Evolutionary conservation across 2,888 invertebrate species (phyloP).

Genomic region (Meiosimyza platycephala): DNA sequence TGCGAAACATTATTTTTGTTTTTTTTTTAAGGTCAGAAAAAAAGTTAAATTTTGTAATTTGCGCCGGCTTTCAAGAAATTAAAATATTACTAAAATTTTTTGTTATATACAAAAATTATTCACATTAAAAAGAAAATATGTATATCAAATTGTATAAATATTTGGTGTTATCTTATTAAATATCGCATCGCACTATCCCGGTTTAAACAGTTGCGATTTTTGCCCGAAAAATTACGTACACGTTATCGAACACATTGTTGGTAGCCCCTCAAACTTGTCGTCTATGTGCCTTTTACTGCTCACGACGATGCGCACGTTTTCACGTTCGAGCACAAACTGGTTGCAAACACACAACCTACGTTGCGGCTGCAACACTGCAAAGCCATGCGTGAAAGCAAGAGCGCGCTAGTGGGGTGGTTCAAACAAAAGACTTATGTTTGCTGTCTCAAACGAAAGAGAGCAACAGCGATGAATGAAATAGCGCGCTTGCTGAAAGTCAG

Average conservation of each 20-base stretch:
- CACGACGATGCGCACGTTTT: slow-evolving; percentile 63
- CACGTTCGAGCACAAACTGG: slow-evolving; percentile 67
- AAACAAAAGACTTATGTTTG: slow-evolving; percentile 48
- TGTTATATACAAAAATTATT: no score
- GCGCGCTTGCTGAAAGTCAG: no score
- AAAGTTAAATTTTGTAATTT: no score
- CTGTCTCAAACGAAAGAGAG: not conserved
- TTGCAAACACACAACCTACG: slow-evolving; percentile 53
- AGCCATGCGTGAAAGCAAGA: slow-evolving; percentile 37
- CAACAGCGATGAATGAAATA: not conserved
- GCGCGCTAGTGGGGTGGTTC: slow-evolving; percentile 41
- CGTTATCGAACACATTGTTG: not conserved
- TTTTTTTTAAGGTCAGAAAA: no score
- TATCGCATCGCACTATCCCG: not conserved
- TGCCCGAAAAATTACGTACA: slow-evolving; percentile 1
- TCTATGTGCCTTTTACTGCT: slow-evolving; percentile 39
- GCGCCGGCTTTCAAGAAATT: no score
- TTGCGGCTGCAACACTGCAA: slow-evolving; percentile 35
- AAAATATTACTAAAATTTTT: no score
- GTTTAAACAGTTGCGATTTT: not conserved
- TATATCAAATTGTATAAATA: not conserved
- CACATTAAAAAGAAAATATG: no score
- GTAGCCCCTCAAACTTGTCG: not conserved
- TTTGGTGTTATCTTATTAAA: not conserved
- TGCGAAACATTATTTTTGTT: no score